Base-by-base conservation (phyloP, 2,113 vertebrate genomes). In the Saguinus midas region DNA sequence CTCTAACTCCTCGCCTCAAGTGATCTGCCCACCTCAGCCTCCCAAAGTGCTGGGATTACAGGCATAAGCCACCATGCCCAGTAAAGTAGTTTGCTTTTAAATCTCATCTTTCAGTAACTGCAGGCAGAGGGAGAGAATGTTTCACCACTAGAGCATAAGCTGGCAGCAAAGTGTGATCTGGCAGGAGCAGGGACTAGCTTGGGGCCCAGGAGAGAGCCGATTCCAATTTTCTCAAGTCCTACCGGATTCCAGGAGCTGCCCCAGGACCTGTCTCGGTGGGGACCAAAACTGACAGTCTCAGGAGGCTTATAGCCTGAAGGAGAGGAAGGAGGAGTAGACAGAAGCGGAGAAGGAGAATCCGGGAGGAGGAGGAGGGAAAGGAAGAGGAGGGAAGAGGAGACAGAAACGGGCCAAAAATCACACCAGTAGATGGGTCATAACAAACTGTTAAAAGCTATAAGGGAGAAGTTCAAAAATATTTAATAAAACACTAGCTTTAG, bases 111-210 rank as follows among this genome's bases (percentile, higher is more conserved):
- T 48, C n/a, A 61, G 76, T 3, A 43, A 21, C 55, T 50, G 21
- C 8, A 1, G 3, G 40, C 55, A n/a, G 16, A 87, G 45, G 29
- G 1, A 48, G 55, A 82, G 75, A 80, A 40, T 10, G 11, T 4
- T 5, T 52, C 21, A 27, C 16, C 23, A 4, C 5, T 3, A 8
- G 18, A 45, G 52, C 21, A 32, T 52, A 9, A 27, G 23, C 52
- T 3, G 9, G 18, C 8, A 23, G 35, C 43, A 40, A 37, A 43
- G 17, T 29, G 27, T 35, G 40, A 11, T 20, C 0, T 0, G 18
- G 8, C 32, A n/a, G 45, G 25, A 10, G 27, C 12, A 12, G n/a
- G 43, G 3, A 29, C 35, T 14, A 80, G 16, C 21, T 0, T 5
- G 14, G 32, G n/a, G 17, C 18, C 40, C 48, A 70, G 9, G 20